Base-by-base conservation (phyloP, 2,797 vertebrate genomes). In the Myripristis murdjan region DNA sequence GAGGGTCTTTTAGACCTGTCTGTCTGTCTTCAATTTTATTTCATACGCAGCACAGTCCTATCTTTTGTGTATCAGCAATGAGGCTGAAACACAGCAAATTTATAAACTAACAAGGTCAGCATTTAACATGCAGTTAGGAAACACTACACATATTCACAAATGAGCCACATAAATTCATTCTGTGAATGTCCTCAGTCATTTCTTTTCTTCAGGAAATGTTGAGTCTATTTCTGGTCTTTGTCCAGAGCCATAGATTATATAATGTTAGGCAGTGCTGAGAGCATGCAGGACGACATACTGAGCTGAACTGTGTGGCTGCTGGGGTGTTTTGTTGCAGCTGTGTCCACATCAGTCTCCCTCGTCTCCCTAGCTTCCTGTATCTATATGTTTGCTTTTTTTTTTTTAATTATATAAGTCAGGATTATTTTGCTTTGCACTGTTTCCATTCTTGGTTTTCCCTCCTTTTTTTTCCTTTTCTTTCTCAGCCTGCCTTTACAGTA, bases 241-340 rank as follows among this genome's bases (percentile, higher is more conserved):
- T 20, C 44, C 44, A 18, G 18, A 47, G 18, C 44, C 44, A 18
- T 18, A 20, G 5, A 20, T 20, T 8, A 20, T 1, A 39, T 39
- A 14, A 14, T 39, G 9, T 39, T 39, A 14, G 37, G 37, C 37
- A 39, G 39, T 37, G 37, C 7, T 9, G 8, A 39, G 37, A 14
- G 37, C n/a, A n/a, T 39, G 3, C 12, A 28, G 37, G 37, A 39
- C 9, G 2, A 7, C 35, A 39, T 12, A 8, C 35, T 39, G 37
- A 39, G 10, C 39, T 39, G 12, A 39, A 39, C 7, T 10, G 35
- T 39, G 5, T 12, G 35, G 5, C 33, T 10, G 22, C n/a, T 5
- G 6, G 0, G 11, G 3, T 16, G 7, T 20, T 0, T 2, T 57
- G 3, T 49, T 56, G 51, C 70, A 79, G 81, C 83, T 83, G 77